Base-by-base conservation (phyloP, 2,113 vertebrate genomes). In the Neogale vison region DNA sequence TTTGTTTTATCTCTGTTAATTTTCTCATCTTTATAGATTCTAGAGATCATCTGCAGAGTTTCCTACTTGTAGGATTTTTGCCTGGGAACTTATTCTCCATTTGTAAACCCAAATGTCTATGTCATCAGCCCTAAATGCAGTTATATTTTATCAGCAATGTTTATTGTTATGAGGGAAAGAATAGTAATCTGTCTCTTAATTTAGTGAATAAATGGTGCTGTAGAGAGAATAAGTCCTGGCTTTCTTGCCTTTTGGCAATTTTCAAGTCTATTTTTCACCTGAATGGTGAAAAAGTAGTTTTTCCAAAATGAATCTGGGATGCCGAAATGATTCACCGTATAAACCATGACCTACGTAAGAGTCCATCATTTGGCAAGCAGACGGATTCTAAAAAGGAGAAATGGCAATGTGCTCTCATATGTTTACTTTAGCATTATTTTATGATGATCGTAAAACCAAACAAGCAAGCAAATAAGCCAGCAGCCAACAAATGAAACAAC, bases 191-290 rank as follows among this genome's bases (percentile, higher is more conserved):
- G 1, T 0, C 26, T 97, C 63, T 24, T 13, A n/a, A 80, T 67
- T 69, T 57, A 85, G 15, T 20, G 11, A 24, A 26, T 85, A 96
- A 92, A 96, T 93, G 90, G 42, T 86, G 29, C 55, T 74, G 6
- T 26, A 89, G 36, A 83, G 50, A 93, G 77, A 81, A 88, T 52
- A 69, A 72, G 3, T 45, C 81, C 96, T 95, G 45, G n/a, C 29
- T 93, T 97, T 72, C 39, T 85, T 91, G 90, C 59, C 39, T 76
- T 97, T 79, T 69, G 57, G 74, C n/a, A 84, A 31, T n/a, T 97
- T 97, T 95, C 76, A 95, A 80, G 83, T 87, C 74, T 18, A n/a
- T 95, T 95, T 94, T 95, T 89, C 36, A 93, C 24, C 95, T 77
- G 36, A n/a, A 55, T 7, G 63, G 21, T 84, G 13, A 67, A 87